phyloP scores from a whole-genome alignment of 2,113 vertebrate genomes.

The Myotis brandtii region DNA sequence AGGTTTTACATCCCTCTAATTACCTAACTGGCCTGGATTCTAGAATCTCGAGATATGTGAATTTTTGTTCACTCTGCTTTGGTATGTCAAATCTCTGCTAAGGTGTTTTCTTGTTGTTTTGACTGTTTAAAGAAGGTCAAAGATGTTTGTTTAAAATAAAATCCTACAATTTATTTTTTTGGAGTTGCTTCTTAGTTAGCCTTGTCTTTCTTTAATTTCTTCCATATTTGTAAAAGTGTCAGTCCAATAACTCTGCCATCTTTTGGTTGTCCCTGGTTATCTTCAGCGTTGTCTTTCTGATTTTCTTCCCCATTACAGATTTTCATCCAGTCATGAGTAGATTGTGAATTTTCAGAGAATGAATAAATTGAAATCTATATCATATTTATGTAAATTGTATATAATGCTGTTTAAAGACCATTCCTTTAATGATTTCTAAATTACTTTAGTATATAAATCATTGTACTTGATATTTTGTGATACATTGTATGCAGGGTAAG shows the following conservation, averaged over 20 bases:
- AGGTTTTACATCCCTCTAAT: background rate
- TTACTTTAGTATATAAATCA: background rate
- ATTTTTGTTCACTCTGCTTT: background rate
- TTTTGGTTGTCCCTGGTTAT: background rate
- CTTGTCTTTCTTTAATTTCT: background rate
- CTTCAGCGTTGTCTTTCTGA: background rate
- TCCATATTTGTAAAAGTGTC: too few relatives aligned
- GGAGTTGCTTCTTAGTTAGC: background rate
- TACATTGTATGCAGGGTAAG: background rate
- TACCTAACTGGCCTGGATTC: background rate
- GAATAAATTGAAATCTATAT: background rate
- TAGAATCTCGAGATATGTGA: background rate
- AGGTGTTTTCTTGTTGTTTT: background rate
- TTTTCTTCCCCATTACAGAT: background rate
- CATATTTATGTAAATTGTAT: background rate
- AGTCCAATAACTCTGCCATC: background rate
- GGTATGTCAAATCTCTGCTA: background rate
- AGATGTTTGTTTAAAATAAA: conserved; percentile 39
- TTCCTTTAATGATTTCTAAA: conserved; percentile 4
- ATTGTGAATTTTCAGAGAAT: conserved; percentile 48
- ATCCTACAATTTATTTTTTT: background rate
- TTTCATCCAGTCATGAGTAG: background rate
- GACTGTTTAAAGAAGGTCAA: background rate
- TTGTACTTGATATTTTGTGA: background rate
- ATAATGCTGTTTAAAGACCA: background rate